Evolutionary conservation across 2,797 vertebrate genomes (phyloP).

Genomic region (Sparus aurata): DNA sequence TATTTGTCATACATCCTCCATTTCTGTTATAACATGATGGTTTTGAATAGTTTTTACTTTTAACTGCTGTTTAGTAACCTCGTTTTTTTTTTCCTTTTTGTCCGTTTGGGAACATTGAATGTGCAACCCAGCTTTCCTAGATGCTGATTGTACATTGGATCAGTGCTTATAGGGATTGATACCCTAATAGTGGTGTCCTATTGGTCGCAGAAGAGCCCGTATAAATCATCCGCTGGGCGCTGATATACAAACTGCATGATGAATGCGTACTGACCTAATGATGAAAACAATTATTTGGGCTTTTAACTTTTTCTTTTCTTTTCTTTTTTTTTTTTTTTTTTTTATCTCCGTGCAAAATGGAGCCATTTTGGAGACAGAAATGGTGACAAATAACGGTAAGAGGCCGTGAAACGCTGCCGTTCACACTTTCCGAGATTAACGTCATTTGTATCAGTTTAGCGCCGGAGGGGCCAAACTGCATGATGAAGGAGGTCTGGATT

Average conservation of each 20-base stretch:
- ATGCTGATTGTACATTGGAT: constrained; percentile 78
- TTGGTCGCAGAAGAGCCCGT: constrained; percentile 65
- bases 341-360: constrained; percentile 76
- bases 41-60: constrained; percentile 31
- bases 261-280: constrained; percentile 76
- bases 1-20: constrained; percentile 25
- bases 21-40: constrained; percentile 11
- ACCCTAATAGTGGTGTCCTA: constrained; percentile 67
- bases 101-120: constrained; percentile 75
- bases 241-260: constrained; percentile 82
- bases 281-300: constrained; percentile 87
- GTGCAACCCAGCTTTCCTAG: constrained; percentile 69
- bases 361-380: constrained; percentile 81
- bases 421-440: constrained; percentile 85
- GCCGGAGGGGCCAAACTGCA: constrained; percentile 74
- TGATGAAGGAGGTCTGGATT: constrained; percentile 78
- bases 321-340: constrained; percentile 66
- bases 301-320: constrained; percentile 79
- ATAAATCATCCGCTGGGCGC: constrained; percentile 81
- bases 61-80: constrained; percentile 7
- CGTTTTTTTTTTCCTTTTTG: constrained; percentile 32
- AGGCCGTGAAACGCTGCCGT: constrained; percentile 81
- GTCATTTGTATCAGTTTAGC: constrained; percentile 89
- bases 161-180: constrained; percentile 86
- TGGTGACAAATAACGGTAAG: constrained; percentile 86